Evolutionary conservation across 2,797 vertebrate species (phyloP).

Genomic region (Acrocephalus scirpaceus): DNA sequence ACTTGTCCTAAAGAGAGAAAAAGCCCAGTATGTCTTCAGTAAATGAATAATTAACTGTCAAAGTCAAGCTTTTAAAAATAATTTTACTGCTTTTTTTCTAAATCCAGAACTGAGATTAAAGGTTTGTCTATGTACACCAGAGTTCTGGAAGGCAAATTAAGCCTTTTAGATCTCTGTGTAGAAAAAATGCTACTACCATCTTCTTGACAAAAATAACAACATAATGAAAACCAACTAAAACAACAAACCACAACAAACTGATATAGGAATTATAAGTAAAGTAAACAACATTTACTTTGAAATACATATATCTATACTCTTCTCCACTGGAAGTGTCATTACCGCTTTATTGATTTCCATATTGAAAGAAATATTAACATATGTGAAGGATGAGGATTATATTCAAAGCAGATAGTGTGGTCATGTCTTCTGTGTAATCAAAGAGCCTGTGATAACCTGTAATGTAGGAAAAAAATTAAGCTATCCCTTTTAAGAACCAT

Average conservation of each 20-base stretch:
- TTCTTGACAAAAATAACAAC: neutral
- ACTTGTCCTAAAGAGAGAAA: neutral
- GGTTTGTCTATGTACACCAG: neutral
- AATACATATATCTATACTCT: neutral
- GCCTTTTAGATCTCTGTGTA: neutral
- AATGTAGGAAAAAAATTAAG: neutral
- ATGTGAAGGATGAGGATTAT: neutral
- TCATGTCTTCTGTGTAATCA: neutral
- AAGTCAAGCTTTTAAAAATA: neutral
- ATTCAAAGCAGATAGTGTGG: neutral
- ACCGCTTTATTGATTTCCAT: neutral
- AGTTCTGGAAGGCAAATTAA: slow-evolving; percentile 11
- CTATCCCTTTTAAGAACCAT: neutral
- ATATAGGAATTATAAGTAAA: neutral
- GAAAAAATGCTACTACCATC: neutral
- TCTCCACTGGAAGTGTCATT: neutral
- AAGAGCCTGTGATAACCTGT: neutral
- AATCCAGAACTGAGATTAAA: slow-evolving; percentile 23
- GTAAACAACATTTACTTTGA: neutral
- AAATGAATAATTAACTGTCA: neutral
- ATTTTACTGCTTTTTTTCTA: neutral
- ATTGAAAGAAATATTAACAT: neutral
- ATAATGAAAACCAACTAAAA: neutral
- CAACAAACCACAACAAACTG: neutral
- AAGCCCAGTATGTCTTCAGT: neutral